These are phyloP conservation scores for Upupa epops DNA, from an alignment of 2,113 vertebrate species.

Conservation along the genomic window DNA sequence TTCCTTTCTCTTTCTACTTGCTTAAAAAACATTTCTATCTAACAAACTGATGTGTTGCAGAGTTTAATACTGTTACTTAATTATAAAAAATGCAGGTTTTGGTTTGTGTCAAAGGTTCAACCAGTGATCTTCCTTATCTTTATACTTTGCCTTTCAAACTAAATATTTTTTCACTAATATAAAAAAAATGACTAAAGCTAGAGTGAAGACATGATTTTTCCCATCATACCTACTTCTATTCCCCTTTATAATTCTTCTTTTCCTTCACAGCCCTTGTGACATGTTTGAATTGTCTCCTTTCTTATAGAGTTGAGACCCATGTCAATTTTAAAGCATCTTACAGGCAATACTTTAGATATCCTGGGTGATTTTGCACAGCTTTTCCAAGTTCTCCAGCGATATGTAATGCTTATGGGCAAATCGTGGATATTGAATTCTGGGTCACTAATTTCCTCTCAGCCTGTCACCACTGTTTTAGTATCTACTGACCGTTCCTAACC, in stretches of 20 bases:
- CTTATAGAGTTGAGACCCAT: accelerated
- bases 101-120: not conserved
- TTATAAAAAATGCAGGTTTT: not conserved
- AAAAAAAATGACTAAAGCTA: not conserved
- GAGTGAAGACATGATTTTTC: not conserved
- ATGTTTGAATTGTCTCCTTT: not conserved
- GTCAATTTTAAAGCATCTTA: not conserved
- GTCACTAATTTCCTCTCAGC: not conserved
- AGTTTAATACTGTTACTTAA: not conserved
- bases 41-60: not conserved
- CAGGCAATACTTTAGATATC: not conserved
- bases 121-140: not conserved
- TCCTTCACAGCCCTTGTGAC: not conserved
- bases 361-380: not conserved
- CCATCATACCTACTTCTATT: not conserved
- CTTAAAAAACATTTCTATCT: not conserved
- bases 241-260: not conserved
- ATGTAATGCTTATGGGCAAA: not conserved
- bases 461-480: not conserved
- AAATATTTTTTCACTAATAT: not conserved
- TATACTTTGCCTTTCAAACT: not conserved
- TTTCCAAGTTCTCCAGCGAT: not conserved
- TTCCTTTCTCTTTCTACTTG: not conserved
- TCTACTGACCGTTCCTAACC: not conserved
- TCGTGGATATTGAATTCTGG: not conserved